Evolutionary conservation across 1,140 invertebrate genomes (phyloP), one percentile per base, ranked within the genome.

Genomic region (Zaprionus tsacasi): DNA sequence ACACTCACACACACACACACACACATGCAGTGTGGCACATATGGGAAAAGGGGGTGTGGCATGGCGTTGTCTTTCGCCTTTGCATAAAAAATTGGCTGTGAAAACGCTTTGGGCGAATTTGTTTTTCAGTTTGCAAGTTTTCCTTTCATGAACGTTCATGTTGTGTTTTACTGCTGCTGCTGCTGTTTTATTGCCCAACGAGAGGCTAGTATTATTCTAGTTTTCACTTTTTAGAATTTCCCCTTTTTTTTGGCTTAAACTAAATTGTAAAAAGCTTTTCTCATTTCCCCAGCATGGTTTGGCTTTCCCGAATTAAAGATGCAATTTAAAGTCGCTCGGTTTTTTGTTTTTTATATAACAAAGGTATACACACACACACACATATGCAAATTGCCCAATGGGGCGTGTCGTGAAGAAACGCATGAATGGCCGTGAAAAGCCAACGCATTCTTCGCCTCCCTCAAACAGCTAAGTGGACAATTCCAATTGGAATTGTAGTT

Each of bases 31-130:
- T 45, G 38, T 58, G 33, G 40, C n/a, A 45, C 17, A 17, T 69
- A 36, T 70, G 55, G 58, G 68, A 64, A 30, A 30, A 30, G 27
- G 3, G 27, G 27, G 3, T 30, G 27, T 21, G 21, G 21, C 21
- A 21, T 21, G 58, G 45, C 80, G 83, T 88, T 88, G 83, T 83
- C 83, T 87, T 87, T 88, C 21, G 70, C 67, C 77, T 87, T 83
- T 89, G 76, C 85, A 89, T 87, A 88, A 76, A 89, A 87, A 87
- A 87, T 87, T 87, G 85, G 87, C 83, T 87, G 85, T 83, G 83
- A 87, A 87, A 87, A 88, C 70, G 83, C 83, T 87, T 87, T 89
- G 80, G 85, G 83, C 80, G 75, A 79, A 89, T 78, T 87, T 77
- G 75, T 70, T 81, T 88, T 82, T 69, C 71, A 76, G 64, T 73